Conservation (phyloP, 2,888 invertebrate genomes). For the Cephonodes hylas region DNA sequence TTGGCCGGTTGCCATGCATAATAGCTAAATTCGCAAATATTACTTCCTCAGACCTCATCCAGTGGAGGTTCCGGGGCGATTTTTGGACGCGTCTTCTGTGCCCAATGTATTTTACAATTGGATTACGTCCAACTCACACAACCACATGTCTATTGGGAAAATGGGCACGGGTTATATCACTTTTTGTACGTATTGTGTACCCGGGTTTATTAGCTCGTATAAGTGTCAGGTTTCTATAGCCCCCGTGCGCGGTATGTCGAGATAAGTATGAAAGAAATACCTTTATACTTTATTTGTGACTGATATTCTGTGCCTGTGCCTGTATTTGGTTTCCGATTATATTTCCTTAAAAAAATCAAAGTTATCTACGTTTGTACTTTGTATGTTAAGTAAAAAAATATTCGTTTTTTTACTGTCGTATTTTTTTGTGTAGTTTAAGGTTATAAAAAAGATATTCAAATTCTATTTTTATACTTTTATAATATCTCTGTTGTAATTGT, state of each 20-base stretch:
- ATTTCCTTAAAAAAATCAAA: too few relatives aligned
- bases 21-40: constrained; percentile 53
- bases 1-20: constrained; percentile 60
- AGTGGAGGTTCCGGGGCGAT: constrained; percentile 31
- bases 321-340: too few relatives aligned
- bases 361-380: too few relatives aligned
- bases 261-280: too few relatives aligned
- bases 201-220: background rate
- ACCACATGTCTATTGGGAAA: constrained; percentile 16
- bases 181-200: background rate
- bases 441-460: too few relatives aligned
- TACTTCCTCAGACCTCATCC: constrained; percentile 46
- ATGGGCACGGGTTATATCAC: background rate
- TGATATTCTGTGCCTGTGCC: too few relatives aligned
- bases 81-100: constrained; percentile 26
- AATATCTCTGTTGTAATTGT: too few relatives aligned
- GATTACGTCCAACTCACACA: constrained; percentile 29
- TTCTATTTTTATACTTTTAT: too few relatives aligned
- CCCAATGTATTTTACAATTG: constrained; percentile 28
- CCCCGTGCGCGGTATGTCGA: background rate
- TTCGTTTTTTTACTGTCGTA: too few relatives aligned
- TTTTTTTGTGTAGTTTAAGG: too few relatives aligned
- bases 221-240: background rate
- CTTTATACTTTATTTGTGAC: too few relatives aligned
- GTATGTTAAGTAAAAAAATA: too few relatives aligned